phyloP scores from a whole-genome alignment of 1,140 invertebrate species.

The Lanistes nyassanus region DNA sequence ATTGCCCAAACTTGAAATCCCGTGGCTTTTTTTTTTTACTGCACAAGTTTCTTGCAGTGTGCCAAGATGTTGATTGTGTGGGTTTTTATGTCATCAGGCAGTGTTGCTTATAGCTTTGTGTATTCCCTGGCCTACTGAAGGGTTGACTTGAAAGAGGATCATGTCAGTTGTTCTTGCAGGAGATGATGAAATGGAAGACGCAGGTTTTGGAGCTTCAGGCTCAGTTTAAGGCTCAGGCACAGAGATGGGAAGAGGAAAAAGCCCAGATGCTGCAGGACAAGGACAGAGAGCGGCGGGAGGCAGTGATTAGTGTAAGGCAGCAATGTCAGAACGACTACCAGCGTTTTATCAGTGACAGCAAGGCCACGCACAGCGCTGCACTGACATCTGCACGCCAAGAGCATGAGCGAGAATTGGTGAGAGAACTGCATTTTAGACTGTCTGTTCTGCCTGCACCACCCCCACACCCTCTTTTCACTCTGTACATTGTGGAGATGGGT shows the following conservation, averaged over 20 bases:
- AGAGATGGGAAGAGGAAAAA: slow-evolving; percentile 29
- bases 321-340: slow-evolving; percentile 36
- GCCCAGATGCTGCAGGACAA: slow-evolving; percentile 28
- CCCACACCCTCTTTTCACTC: no score
- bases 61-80: no score
- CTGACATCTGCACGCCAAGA: slow-evolving; percentile 39
- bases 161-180: slow-evolving; percentile 27
- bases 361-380: slow-evolving; percentile 35
- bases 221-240: slow-evolving; percentile 24
- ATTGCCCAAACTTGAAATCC: no score
- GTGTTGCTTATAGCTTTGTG: neutral
- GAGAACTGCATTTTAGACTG: neutral
- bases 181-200: slow-evolving; percentile 29
- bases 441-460: no score
- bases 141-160: neutral
- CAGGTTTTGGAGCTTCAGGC: slow-evolving; percentile 25
- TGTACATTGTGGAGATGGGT: no score
- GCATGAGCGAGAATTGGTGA: slow-evolving; percentile 37
- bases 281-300: slow-evolving; percentile 32
- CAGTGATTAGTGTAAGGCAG: slow-evolving; percentile 26
- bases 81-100: neutral
- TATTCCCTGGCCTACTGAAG: neutral
- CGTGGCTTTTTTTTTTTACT: no score
- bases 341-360: slow-evolving; percentile 36
- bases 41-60: neutral